Evolutionary conservation across 2,797 vertebrate genomes (phyloP).

Genomic region (Notolepis coatsorum): DNA sequence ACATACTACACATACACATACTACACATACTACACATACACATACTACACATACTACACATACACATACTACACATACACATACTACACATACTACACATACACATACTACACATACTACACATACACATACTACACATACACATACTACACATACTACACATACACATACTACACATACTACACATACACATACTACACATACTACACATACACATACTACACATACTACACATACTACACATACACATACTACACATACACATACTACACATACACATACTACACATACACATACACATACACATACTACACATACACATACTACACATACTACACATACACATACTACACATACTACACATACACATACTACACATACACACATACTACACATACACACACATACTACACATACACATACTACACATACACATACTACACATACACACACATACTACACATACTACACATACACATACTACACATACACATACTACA

Average conservation of each 20-base stretch:
- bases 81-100: neutral
- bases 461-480: neutral
- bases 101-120: neutral
- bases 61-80: neutral
- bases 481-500: neutral
- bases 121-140: neutral
- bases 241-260: constrained; percentile 1
- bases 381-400: neutral
- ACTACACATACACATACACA: constrained; percentile 3
- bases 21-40: neutral
- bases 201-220: neutral
- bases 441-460: neutral
- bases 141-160: neutral
- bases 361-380: constrained; percentile 1
- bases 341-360: neutral
- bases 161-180: neutral
- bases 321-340: neutral
- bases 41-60: neutral
- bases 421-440: constrained; percentile 1
- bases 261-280: neutral
- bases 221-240: neutral
- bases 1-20: neutral
- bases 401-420: neutral
- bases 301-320: too few relatives aligned
- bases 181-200: neutral